Evolutionary conservation across 2,888 invertebrate species (phyloP).

Genomic region (Pterobdella sp.): DNA sequence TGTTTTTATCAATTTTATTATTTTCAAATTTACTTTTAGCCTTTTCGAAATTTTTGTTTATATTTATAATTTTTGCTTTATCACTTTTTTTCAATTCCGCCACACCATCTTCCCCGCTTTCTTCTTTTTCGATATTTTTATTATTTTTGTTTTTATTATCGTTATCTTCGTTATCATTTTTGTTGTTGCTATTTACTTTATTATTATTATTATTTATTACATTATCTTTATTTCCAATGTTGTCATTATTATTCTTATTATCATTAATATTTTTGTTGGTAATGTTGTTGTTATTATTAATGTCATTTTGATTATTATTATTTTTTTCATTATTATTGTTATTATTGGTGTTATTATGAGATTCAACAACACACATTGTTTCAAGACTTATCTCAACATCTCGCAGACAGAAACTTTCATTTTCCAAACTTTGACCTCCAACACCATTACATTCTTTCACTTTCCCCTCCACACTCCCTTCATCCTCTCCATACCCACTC

Average conservation of each 20-base stretch:
- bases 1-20: neutral
- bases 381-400: neutral
- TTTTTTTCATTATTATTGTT: neutral
- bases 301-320: neutral
- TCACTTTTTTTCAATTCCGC: no score
- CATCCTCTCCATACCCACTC: neutral
- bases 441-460: no score
- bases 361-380: neutral
- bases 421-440: neutral
- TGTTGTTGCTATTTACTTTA: no score
- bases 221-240: no score
- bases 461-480: no score
- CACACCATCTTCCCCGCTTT: no score
- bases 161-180: no score
- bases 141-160: no score
- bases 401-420: neutral
- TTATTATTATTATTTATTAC: no score
- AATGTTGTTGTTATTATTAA: neutral
- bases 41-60: neutral
- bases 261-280: no score
- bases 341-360: neutral
- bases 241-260: no score
- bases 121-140: no score
- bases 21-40: neutral
- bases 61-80: neutral